These are phyloP conservation scores for Chironex yamaguchii DNA, from an alignment of 30 jellyfish, hydroid and myxozoan genomes.

Conservation along the genomic window DNA sequence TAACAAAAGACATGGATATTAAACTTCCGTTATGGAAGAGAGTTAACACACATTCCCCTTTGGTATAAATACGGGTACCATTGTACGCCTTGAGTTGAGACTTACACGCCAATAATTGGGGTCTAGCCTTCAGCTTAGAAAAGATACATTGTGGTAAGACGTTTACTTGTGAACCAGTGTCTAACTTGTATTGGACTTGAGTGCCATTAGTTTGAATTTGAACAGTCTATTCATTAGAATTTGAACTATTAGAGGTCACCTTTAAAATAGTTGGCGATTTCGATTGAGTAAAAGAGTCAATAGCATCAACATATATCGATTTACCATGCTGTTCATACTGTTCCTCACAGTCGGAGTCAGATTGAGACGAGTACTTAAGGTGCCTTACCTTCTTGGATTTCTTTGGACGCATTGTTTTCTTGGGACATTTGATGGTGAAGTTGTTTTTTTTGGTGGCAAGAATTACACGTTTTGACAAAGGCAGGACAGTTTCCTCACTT, in stretches of 20 bases:
- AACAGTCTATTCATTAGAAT: constrained; percentile 33
- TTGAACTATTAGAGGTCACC: constrained; percentile 11
- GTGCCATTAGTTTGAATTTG: constrained; percentile 14
- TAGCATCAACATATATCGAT: too few species aligned
- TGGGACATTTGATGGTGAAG: too few species aligned
- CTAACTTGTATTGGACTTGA: constrained; percentile 31
- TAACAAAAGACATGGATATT: too few species aligned
- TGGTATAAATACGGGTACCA: constrained; percentile 4
- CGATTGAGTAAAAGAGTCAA: too few species aligned
- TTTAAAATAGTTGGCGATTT: too few species aligned
- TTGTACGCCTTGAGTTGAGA: constrained; percentile 57
- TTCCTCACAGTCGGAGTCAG: too few species aligned
- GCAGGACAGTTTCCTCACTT: constrained; percentile 70
- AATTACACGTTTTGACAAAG: constrained; percentile 24
- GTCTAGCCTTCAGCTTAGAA: constrained; percentile 30
- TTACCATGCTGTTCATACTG: too few species aligned
- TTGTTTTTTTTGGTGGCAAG: constrained; percentile 23
- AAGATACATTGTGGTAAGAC: constrained; percentile 16
- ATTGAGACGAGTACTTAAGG: too few species aligned
- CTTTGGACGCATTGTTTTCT: too few species aligned
- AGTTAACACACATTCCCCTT: too few species aligned
- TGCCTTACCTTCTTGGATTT: too few species aligned
- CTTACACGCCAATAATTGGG: constrained; percentile 21
- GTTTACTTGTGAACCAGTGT: constrained; percentile 64
- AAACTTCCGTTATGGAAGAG: too few species aligned